Evolutionary conservation across 37 sponge, comb jelly and placozoan genomes (phyloP).

Genomic region (Eunapius fragilis): DNA sequence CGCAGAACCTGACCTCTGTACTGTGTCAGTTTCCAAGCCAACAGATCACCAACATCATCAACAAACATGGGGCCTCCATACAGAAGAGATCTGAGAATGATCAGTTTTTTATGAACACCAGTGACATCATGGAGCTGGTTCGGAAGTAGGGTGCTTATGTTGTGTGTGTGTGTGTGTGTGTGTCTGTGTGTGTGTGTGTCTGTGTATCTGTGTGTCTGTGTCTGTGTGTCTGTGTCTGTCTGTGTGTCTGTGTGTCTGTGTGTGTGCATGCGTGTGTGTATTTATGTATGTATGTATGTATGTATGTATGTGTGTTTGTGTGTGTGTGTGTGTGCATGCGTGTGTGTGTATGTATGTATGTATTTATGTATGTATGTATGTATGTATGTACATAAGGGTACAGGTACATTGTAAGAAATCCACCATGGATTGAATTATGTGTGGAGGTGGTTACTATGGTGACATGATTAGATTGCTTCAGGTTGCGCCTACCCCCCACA

Average conservation of each 20-base stretch:
- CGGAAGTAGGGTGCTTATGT: constrained; percentile 41
- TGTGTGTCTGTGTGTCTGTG: too few relatives aligned
- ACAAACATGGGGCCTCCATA: constrained; percentile 68
- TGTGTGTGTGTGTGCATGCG: too few relatives aligned
- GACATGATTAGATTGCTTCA: too few relatives aligned
- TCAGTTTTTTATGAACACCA: constrained; percentile 82
- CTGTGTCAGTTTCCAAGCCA: constrained; percentile 88
- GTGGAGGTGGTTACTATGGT: too few relatives aligned
- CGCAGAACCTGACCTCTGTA: constrained; percentile 86
- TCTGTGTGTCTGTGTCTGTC: too few relatives aligned
- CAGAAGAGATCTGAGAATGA: constrained; percentile 67
- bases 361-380: constrained; percentile 21
- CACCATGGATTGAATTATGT: too few relatives aligned
- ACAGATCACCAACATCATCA: constrained; percentile 76
- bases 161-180: neutral
- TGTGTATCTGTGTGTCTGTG: too few relatives aligned
- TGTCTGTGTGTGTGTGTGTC: neutral
- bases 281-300: too few relatives aligned
- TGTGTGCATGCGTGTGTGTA: too few relatives aligned
- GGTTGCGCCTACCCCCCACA: too few relatives aligned
- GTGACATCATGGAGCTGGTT: constrained; percentile 68
- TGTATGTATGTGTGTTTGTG: too few relatives aligned
- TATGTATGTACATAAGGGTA: neutral
- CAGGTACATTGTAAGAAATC: too few relatives aligned
- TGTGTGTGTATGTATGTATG: neutral